These are phyloP conservation scores for Drosophila neutralis DNA, from an alignment of 2,888 invertebrate species.

Conservation along the genomic window DNA sequence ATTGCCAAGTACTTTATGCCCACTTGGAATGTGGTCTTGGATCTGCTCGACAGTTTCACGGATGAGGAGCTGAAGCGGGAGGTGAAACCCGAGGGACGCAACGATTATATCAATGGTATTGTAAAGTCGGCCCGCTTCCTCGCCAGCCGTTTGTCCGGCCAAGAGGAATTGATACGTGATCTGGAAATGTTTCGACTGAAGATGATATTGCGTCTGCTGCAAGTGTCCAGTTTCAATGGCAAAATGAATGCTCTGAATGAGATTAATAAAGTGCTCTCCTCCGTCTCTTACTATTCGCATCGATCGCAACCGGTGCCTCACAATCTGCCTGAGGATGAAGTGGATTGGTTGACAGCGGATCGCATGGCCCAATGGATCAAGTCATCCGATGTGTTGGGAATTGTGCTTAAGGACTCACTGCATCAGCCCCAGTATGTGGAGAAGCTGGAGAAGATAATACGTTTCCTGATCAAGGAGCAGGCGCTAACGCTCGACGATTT, in stretches of 20 bases:
- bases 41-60: constrained; percentile 95
- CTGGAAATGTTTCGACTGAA: constrained; percentile 97
- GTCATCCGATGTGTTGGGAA: constrained; percentile 97
- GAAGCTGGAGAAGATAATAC: constrained; percentile 97
- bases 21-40: constrained; percentile 95
- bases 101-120: constrained; percentile 97
- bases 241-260: constrained; percentile 99
- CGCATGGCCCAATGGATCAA: constrained; percentile 99
- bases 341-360: constrained; percentile 96
- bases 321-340: constrained; percentile 90
- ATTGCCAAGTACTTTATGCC: constrained; percentile 97
- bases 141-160: constrained; percentile 92
- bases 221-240: constrained; percentile 99
- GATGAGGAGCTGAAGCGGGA: constrained; percentile 98
- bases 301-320: constrained; percentile 87
- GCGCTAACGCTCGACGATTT: constrained; percentile 95
- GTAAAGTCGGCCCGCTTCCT: constrained; percentile 96
- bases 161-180: constrained; percentile 90
- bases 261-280: constrained; percentile 97
- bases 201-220: constrained; percentile 96
- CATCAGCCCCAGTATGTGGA: constrained; percentile 99
- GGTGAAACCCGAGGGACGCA: constrained; percentile 96
- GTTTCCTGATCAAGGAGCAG: constrained; percentile 97
- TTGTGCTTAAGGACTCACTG: constrained; percentile 96
- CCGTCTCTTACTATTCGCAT: constrained; percentile 95